These are phyloP conservation scores for Adineta ricciae DNA, from an alignment of 2,888 invertebrate species.

Conservation along the genomic window DNA sequence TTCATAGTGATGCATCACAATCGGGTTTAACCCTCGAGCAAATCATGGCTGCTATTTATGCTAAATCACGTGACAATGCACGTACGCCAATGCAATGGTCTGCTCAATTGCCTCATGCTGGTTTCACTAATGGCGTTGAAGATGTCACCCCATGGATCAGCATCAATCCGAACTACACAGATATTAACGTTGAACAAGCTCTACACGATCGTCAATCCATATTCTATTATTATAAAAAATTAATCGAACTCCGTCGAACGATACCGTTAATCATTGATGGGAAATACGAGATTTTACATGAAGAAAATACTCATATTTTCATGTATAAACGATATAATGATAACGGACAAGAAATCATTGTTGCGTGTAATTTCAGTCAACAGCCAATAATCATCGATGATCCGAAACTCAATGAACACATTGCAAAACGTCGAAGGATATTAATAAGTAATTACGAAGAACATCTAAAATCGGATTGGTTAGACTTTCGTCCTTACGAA, in stretches of 20 bases:
- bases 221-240: not conserved
- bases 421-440: not conserved
- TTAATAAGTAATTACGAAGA: not conserved
- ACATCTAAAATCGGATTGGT: not conserved
- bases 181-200: conserved; percentile 23
- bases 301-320: not conserved
- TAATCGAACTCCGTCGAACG: not conserved
- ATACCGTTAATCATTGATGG: not conserved
- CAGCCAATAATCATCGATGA: not conserved
- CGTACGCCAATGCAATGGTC: conserved; percentile 22
- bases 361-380: conserved; percentile 5
- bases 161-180: not conserved
- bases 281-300: not conserved
- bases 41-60: conserved; percentile 11
- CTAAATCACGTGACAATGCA: conserved; percentile 9
- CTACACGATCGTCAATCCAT: not conserved
- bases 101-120: not conserved
- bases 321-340: conserved; percentile 2
- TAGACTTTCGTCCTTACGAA: not conserved
- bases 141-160: not conserved
- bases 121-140: not conserved
- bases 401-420: not conserved
- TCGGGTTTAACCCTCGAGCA: not conserved
- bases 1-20: not conserved
- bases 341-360: not conserved